These are phyloP conservation scores for Ianthella basta DNA, from an alignment of 37 sponge, comb jelly and placozoan genomes.

Conservation along the genomic window DNA sequence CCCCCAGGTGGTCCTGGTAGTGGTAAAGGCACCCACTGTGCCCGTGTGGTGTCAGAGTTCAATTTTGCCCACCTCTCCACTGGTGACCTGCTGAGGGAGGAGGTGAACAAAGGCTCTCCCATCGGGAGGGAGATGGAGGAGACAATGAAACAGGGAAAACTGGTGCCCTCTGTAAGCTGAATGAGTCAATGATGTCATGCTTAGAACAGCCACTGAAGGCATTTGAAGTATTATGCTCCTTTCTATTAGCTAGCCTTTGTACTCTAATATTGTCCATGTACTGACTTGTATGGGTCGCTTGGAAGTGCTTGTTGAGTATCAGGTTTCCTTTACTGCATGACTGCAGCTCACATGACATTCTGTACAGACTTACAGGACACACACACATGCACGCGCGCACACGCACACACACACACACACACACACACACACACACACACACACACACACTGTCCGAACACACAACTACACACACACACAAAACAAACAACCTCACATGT, in stretches of 20 bases:
- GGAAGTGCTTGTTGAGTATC: too few relatives aligned
- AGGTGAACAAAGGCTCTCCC: slow-evolving; percentile 77
- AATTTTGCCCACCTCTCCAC: slow-evolving; percentile 80
- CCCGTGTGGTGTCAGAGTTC: slow-evolving; percentile 56
- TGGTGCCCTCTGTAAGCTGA: slow-evolving; percentile 69
- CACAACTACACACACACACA: slow-evolving; percentile 28
- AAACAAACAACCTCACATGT: not conserved
- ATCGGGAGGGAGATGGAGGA: slow-evolving; percentile 67
- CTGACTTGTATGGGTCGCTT: too few relatives aligned
- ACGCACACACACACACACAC: slow-evolving; percentile 9
- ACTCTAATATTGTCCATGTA: too few relatives aligned
- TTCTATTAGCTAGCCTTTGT: too few relatives aligned
- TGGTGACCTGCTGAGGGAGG: slow-evolving; percentile 83
- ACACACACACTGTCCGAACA: slow-evolving; percentile 23
- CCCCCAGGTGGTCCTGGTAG: slow-evolving; percentile 84
- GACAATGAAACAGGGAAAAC: slow-evolving; percentile 77
- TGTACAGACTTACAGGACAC: not conserved
- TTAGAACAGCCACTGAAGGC: too few relatives aligned
- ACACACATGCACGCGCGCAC: too few relatives aligned
- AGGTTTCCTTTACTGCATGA: too few relatives aligned
- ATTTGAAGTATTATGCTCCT: too few relatives aligned
- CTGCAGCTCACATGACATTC: not conserved
- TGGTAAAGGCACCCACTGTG: slow-evolving; percentile 92
- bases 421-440: slow-evolving; percentile 26
- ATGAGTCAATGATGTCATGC: not conserved